A percentile compares a stretch with the other conserved stretches of the same genome.
Evolutionary conservation across 2,797 vertebrate genomes (phyloP).

Genomic region (Neosalanx taihuensis): DNA sequence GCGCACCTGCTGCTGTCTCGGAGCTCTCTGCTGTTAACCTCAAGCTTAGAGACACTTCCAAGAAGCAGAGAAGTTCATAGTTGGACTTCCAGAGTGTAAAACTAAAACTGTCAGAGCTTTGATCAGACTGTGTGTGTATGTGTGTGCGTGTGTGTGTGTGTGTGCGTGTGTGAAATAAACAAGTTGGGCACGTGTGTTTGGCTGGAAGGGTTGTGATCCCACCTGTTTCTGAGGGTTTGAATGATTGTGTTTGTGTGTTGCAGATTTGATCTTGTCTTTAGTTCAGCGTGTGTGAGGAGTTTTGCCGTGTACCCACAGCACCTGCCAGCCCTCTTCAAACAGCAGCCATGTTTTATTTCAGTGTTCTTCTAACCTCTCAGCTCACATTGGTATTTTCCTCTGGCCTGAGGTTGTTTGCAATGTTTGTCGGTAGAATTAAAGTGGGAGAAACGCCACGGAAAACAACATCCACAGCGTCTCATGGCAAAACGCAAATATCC

Average conservation of each 20-base stretch:
- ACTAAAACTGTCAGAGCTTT: not conserved
- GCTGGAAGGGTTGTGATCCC: not conserved
- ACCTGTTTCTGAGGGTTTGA: not conserved
- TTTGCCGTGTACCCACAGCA: slow-evolving; percentile 46
- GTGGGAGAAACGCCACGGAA: slow-evolving; percentile 30
- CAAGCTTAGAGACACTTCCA: not conserved
- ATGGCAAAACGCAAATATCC: slow-evolving; percentile 21
- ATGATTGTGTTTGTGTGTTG: not conserved
- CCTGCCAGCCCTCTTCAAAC: slow-evolving; percentile 40
- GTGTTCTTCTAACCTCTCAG: slow-evolving; percentile 47
- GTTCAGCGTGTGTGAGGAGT: slow-evolving; percentile 9
- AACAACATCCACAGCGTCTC: slow-evolving; percentile 32
- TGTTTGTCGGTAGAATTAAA: slow-evolving; percentile 27
- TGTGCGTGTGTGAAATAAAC: not conserved
- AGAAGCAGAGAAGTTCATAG: not conserved
- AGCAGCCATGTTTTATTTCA: slow-evolving; percentile 59
- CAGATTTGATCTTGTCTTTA: not conserved
- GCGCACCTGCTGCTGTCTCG: not conserved
- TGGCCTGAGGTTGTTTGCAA: slow-evolving; percentile 52
- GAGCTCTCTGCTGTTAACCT: no score
- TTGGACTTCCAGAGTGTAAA: not conserved
- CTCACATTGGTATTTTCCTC: slow-evolving; percentile 61
- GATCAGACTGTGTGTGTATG: not conserved
- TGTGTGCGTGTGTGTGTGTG: not conserved
- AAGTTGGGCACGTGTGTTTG: not conserved